Evolutionary conservation across 2,113 vertebrate genomes (phyloP), one percentile per base, ranked within the genome.

Genomic region (Python bivittatus): DNA sequence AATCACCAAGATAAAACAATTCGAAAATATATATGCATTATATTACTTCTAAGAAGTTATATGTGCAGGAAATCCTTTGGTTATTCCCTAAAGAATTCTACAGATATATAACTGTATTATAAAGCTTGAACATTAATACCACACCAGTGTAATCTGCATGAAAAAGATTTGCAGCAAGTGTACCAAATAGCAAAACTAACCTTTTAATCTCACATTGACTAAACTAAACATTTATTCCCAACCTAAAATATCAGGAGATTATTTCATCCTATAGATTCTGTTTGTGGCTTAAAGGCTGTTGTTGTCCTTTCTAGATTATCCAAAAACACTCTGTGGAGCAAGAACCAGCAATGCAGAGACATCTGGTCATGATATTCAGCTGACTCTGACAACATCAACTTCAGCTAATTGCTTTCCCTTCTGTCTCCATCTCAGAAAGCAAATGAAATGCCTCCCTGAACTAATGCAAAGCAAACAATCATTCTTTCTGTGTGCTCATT

Each of bases 261-360:
- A 92, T 92, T 94, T 91, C 90, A 92, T 92, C 95, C 95, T 95
- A 92, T 72, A 91, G 72, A 79, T 79, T 52, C 52, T 91, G 83
- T 33, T 95, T 54, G 53, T 94, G 95, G 95, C 94, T 96, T 44
- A 15, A 54, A 93, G 91, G 91, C 72, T 42, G 20, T 4, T 92
- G 94, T 93, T 53, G 29, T 3, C 29, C 22, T 52, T 44, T 96
- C 92, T 94, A 29, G 64, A 72, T 92, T 91, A 93, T 91, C 88
- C 95, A 64, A 91, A 88, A 92, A 86, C 94, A 94, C 52, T 84
- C 96, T 95, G 86, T 86, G 93, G 92, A 88, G 23, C 1, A 17
- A 91, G 89, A 97, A 94, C 1, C 90, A 94, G 96, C 79, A 88
- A 96, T 96, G 92, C n/a, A 95, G 83, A 94, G 95, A 96, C 96